Evolutionary conservation across 2,113 vertebrate genomes (phyloP).

Genomic region (Myrmophylax atrothorax): DNA sequence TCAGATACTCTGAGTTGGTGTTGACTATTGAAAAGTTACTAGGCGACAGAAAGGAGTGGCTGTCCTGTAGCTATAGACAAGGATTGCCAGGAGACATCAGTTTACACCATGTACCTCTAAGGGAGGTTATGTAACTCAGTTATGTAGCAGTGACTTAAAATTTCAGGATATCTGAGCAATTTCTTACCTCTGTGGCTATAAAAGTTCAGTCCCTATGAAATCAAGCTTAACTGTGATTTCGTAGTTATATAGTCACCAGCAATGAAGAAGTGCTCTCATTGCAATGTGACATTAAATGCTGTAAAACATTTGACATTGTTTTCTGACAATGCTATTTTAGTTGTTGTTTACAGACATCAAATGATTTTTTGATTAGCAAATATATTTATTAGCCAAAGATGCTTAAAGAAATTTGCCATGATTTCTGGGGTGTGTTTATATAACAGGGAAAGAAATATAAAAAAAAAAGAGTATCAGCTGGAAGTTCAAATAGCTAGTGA

Average conservation of each 20-base stretch:
- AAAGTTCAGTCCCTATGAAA: background rate
- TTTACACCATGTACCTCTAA: background rate
- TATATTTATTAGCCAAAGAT: background rate
- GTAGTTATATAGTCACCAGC: background rate
- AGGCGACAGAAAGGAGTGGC: slow-evolving; percentile 68
- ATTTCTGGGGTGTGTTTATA: background rate
- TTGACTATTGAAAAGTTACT: slow-evolving; percentile 72
- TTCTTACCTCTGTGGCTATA: background rate
- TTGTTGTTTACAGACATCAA: background rate
- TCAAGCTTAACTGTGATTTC: background rate
- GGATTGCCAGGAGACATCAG: background rate
- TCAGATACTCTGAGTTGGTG: slow-evolving; percentile 49
- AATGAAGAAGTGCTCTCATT: background rate
- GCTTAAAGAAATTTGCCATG: background rate
- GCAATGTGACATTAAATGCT: background rate
- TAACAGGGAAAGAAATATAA: background rate
- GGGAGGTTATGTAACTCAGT: background rate
- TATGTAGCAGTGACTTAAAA: background rate
- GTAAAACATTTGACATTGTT: background rate
- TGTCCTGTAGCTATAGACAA: background rate
- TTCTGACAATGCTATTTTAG: background rate
- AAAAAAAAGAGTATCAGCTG: background rate
- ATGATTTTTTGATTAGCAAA: background rate
- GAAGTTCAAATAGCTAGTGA: background rate
- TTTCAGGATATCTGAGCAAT: background rate